Evolutionary conservation across 2,797 vertebrate genomes (phyloP).

Genomic region (Lycodopsis pacificus): DNA sequence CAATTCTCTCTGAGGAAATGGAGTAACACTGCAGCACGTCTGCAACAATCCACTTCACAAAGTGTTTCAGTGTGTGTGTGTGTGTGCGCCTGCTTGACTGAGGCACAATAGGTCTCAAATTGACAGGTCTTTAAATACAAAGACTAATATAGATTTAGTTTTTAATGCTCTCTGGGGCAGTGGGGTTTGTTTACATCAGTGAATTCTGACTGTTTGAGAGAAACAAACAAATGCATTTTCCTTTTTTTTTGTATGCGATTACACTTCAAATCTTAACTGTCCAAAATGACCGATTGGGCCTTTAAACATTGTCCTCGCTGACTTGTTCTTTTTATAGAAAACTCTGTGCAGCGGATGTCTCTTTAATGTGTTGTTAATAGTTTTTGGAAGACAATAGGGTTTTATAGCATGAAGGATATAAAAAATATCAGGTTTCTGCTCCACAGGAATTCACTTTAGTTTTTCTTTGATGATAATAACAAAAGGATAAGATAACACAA

Average conservation of each 20-base stretch:
- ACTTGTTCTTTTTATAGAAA: background rate
- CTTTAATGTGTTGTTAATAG: background rate
- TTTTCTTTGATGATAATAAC: conserved; percentile 1
- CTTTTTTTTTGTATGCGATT: background rate
- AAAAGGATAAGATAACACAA: background rate
- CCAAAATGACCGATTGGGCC: background rate
- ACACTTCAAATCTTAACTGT: background rate
- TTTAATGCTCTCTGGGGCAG: background rate
- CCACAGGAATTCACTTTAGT: background rate
- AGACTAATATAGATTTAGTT: background rate
- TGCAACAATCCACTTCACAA: conserved; percentile 19
- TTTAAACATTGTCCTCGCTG: background rate
- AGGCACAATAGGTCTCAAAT: conserved; percentile 5
- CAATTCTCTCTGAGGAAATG: conserved; percentile 34
- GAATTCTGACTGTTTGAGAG: background rate
- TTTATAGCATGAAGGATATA: background rate
- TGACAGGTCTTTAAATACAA: background rate
- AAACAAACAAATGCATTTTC: background rate
- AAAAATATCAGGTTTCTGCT: background rate
- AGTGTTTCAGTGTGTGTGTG: background rate
- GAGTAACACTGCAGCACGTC: conserved; percentile 15
- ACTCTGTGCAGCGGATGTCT: background rate
- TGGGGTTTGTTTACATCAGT: background rate
- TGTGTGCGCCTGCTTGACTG: background rate
- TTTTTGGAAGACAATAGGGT: background rate